These are phyloP conservation scores for Amphipoea oculea DNA, from an alignment of 2,888 invertebrate species.

Conservation along the genomic window DNA sequence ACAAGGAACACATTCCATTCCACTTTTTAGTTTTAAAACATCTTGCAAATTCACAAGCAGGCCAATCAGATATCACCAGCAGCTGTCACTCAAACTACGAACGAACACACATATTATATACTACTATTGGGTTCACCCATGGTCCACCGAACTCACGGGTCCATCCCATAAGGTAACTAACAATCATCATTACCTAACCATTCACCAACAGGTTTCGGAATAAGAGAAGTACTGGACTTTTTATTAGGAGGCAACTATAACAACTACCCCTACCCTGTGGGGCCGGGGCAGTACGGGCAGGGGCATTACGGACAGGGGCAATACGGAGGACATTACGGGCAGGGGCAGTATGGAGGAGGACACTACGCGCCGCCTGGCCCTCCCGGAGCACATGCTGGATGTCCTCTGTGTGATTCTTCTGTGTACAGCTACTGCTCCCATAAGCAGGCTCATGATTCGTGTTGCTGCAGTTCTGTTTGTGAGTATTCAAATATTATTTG, in stretches of 20 bases:
- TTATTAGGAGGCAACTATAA: constrained; percentile 85
- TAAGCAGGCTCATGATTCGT: constrained; percentile 94
- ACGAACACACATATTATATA: not conserved
- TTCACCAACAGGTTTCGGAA: constrained; percentile 86
- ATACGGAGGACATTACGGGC: constrained; percentile 67
- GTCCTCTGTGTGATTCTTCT: constrained; percentile 94
- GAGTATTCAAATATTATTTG: constrained; percentile 70
- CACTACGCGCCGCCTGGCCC: constrained; percentile 78
- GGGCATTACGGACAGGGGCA: constrained; percentile 57
- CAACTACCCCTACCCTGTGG: constrained; percentile 70
- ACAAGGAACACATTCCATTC: not conserved
- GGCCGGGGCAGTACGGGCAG: constrained; percentile 66
- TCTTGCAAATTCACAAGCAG: not conserved
- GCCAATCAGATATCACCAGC: not conserved
- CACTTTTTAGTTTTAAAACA: not conserved
- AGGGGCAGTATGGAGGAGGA: constrained; percentile 62
- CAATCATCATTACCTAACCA: constrained; percentile 73
- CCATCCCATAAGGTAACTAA: constrained; percentile 58
- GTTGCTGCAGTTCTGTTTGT: constrained; percentile 92
- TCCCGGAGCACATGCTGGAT: constrained; percentile 89
- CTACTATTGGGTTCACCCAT: constrained; percentile 33
- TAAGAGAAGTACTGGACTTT: constrained; percentile 88
- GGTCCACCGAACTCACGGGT: constrained; percentile 40
- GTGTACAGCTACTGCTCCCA: constrained; percentile 94
- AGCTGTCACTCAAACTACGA: not conserved